phyloP scores from a whole-genome alignment of 1,140 invertebrate genomes.

The Prorops nasuta region DNA sequence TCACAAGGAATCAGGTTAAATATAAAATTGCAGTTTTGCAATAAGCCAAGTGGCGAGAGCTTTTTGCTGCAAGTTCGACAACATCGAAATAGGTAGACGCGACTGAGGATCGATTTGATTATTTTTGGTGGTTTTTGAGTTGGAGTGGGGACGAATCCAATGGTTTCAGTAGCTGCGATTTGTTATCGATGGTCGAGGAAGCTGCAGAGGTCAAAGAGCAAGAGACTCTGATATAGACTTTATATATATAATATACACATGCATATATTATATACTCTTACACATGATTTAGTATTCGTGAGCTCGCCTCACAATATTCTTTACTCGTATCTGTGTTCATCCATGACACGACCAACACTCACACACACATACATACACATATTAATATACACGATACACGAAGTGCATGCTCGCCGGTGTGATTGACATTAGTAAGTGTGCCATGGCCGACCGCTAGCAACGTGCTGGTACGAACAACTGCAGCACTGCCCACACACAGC shows the following conservation, averaged over 20 bases:
- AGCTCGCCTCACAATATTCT: background rate
- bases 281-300: too few species aligned
- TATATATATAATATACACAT: too few species aligned
- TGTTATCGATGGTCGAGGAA: slow-evolving; percentile 21
- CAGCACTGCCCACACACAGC: slow-evolving; percentile 39
- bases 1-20: too few species aligned
- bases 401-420: slow-evolving; percentile 49
- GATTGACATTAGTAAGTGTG: slow-evolving; percentile 59
- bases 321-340: background rate
- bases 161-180: background rate
- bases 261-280: too few species aligned
- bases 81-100: too few species aligned
- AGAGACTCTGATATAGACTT: slow-evolving; percentile 21
- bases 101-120: too few species aligned
- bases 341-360: background rate
- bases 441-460: slow-evolving; percentile 55
- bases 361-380: slow-evolving; percentile 7
- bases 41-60: too few species aligned
- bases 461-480: slow-evolving; percentile 45
- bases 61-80: too few species aligned
- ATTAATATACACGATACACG: slow-evolving; percentile 1
- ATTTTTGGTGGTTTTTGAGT: too few species aligned
- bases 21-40: too few species aligned
- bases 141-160: too few species aligned
- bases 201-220: slow-evolving; percentile 27